Conservation (phyloP, 1,140 invertebrate genomes). For the Paraescarpia echinospica region DNA sequence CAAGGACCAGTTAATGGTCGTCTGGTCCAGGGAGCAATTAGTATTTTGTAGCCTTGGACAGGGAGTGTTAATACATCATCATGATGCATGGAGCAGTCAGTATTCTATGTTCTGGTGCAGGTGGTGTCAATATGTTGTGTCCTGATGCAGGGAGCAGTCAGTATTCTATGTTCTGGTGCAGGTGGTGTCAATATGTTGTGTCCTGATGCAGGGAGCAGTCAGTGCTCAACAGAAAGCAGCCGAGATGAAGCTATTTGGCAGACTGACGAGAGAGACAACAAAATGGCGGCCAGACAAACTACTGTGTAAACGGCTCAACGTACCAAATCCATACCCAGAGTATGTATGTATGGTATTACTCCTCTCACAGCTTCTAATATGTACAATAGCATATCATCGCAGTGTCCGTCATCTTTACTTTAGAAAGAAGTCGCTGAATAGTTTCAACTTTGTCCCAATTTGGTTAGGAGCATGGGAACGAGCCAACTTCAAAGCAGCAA, state of each 20-base stretch:
- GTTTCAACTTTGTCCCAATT: too few species aligned
- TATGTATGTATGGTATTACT: slow-evolving; percentile 52
- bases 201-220: background rate
- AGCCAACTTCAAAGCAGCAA: too few species aligned
- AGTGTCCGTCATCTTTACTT: background rate
- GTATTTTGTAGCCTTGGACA: background rate
- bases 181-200: background rate
- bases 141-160: background rate
- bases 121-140: slow-evolving; percentile 9
- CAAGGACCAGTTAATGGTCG: background rate
- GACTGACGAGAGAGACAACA: slow-evolving; percentile 69
- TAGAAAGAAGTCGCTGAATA: background rate
- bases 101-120: background rate
- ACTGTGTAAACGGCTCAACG: slow-evolving; percentile 91
- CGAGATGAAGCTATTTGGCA: slow-evolving; percentile 79
- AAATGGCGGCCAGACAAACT: slow-evolving; percentile 85
- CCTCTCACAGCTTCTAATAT: background rate
- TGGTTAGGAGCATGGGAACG: too few species aligned
- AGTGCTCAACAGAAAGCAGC: slow-evolving; percentile 66
- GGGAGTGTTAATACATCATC: background rate
- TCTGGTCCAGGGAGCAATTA: background rate
- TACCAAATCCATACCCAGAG: slow-evolving; percentile 80
- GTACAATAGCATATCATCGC: background rate
- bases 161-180: background rate
- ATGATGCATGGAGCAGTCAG: background rate